Evolutionary conservation across 1,140 invertebrate genomes (phyloP), one percentile per base, ranked within the genome.

Genomic region (Dendrolimus kikuchii): DNA sequence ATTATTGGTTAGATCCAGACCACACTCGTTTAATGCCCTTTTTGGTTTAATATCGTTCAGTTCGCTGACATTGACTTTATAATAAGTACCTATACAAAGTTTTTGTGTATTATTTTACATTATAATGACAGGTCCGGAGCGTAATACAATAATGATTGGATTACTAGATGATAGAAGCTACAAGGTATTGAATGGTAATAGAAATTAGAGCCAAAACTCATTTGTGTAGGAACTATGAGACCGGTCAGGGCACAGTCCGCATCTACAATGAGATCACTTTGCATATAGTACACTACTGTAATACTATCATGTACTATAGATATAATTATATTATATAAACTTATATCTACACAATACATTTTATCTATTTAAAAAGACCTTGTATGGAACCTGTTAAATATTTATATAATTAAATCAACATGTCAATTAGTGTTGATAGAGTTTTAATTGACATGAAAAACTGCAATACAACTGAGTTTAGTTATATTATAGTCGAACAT

Each of bases 211-310:
- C 66, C 67, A 71, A 71, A 70, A 69, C 62, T 73, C 76, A 81
- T 83, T 68, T 66, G 64, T 78, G 65, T 75, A 75, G 70, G 74
- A 69, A 63, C 59, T 65, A 68, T 74, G 76, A 73, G 79, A 77
- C 63, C 71, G 72, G 6, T 43, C 61, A 66, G 61, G 67, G 61
- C 66, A 58, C 62, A 64, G 71, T 70, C 69, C 59, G 69, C 69
- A 69, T 75, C 59, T 61, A 63, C 70, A 74, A 74, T 71, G 53
- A 74, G 57, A 59, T 68, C 55, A 69, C 70, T 84, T 86, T 83
- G 70, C 83, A 86, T 86, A 84, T 84, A 84, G 83, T 86, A 73
- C 50, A 51, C 70, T 74, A 69, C 75, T 83, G 78, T 81, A 80
- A 76, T 75, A 77, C 74, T 71, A 78, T 79, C 76, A 86, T 68